These are phyloP conservation scores for Dromiciops gliroides DNA, from an alignment of 2,113 vertebrate species.

Conservation along the genomic window DNA sequence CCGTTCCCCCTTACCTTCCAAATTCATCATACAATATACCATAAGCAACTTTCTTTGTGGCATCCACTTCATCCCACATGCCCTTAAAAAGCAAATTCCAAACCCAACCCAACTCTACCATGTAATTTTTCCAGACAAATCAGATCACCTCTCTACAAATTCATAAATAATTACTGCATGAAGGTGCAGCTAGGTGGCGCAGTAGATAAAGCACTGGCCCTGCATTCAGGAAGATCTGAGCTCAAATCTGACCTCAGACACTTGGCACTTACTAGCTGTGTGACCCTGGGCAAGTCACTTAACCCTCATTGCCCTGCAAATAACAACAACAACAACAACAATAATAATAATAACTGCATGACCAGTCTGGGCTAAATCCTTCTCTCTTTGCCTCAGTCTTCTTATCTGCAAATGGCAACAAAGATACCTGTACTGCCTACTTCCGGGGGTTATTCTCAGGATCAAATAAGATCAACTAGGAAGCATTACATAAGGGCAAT, in stretches of 20 bases:
- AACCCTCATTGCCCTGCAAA: too few relatives aligned
- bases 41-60: not conserved
- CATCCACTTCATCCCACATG: rapidly evolving
- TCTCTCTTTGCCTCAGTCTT: not conserved
- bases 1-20: not conserved
- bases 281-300: too few relatives aligned
- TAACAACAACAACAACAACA: too few relatives aligned
- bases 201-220: too few relatives aligned
- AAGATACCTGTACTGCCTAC: not conserved
- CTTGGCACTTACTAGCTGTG: too few relatives aligned
- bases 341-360: not conserved
- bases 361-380: not conserved
- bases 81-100: not conserved
- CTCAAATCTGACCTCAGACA: too few relatives aligned
- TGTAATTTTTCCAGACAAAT: not conserved
- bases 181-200: too few relatives aligned
- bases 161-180: not conserved
- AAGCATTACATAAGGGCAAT: not conserved
- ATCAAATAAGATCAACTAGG: not conserved
- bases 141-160: not conserved
- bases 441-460: not conserved
- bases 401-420: not conserved
- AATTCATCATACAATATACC: not conserved
- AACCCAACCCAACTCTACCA: not conserved
- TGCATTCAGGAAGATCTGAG: too few relatives aligned